Conservation (phyloP, 2,113 vertebrate species). For the Merops nubicus region DNA sequence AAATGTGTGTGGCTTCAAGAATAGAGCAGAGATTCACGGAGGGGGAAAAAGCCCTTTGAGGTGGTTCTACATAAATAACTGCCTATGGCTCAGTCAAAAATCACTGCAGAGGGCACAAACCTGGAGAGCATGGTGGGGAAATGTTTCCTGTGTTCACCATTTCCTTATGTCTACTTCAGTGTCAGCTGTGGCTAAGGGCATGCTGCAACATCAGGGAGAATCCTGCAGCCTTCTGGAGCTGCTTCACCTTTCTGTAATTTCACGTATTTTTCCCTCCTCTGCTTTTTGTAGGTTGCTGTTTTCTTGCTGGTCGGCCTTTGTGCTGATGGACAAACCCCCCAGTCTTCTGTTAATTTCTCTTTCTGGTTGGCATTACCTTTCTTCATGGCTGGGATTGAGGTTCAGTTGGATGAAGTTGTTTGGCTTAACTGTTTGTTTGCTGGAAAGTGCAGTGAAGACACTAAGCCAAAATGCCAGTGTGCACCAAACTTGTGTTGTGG, state of each 20-base stretch:
- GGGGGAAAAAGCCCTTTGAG: background rate
- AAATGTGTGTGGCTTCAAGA: background rate
- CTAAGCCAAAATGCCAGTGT: background rate
- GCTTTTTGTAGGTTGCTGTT: background rate
- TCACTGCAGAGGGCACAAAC: background rate
- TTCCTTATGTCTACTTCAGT: background rate
- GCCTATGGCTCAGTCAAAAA: background rate
- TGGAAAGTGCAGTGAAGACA: background rate
- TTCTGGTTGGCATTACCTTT: background rate
- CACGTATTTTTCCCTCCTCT: background rate
- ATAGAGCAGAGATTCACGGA: background rate
- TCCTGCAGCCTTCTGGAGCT: background rate
- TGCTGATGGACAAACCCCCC: fast-evolving
- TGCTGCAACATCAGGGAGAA: background rate
- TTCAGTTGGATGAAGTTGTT: background rate
- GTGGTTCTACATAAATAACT: background rate
- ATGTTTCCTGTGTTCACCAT: background rate
- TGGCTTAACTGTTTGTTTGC: background rate
- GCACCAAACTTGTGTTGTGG: background rate
- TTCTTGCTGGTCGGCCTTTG: background rate
- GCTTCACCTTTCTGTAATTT: background rate
- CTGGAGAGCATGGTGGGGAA: background rate
- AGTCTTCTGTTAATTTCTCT: background rate
- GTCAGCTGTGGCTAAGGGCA: background rate
- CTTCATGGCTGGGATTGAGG: background rate